Base-by-base conservation (phyloP, 2,888 invertebrate species). In the Carpatolechia fugitivella region DNA sequence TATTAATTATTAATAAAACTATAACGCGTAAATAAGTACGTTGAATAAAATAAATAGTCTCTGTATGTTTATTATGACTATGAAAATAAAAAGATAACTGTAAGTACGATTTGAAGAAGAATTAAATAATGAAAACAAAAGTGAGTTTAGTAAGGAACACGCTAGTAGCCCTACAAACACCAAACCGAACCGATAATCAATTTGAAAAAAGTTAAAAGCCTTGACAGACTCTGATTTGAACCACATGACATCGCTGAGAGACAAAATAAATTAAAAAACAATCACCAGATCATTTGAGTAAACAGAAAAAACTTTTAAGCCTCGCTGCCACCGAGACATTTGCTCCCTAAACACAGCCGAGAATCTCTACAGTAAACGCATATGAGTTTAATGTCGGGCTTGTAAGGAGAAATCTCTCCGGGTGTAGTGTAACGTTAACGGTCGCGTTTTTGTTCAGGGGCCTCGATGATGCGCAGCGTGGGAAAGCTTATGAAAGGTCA, bases 221-320 rank as follows among this genome's bases (percentile, higher is more conserved):
- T 79, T 70, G 72, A 68, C 76, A 64, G 63, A 60, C 77, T 66
- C 76, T 87, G 89, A 90, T 90, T 89, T 87, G 82, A 89, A 87
- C 83, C 90, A 90, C 79, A 89, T 90, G 90, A 87, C 86, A 78
- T 73, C 75, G 78, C 65, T 66, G 78, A 83, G 76, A 78, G 78
- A 80, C 76, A 78, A 78, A 85, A 88, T 85, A 88, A 88, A 88
- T 87, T 88, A 86, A 89, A 88, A 90, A 89, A 89, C 88, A 86
- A 90, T 88, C 85, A 86, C 83, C 82, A 85, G 82, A 81, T 85
- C 85, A 84, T 90, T 89, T 88, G 77, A 82, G 85, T 82, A 82
- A 86, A 85, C 84, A 85, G 74, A 87, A 87, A 87, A 88, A 80
- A 66, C 46, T 67, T 82, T 78, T 70, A 81, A 81, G 84, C 80